Evolutionary conservation across 2,797 vertebrate genomes (phyloP).

Genomic region (Macroramphosus scolopax): DNA sequence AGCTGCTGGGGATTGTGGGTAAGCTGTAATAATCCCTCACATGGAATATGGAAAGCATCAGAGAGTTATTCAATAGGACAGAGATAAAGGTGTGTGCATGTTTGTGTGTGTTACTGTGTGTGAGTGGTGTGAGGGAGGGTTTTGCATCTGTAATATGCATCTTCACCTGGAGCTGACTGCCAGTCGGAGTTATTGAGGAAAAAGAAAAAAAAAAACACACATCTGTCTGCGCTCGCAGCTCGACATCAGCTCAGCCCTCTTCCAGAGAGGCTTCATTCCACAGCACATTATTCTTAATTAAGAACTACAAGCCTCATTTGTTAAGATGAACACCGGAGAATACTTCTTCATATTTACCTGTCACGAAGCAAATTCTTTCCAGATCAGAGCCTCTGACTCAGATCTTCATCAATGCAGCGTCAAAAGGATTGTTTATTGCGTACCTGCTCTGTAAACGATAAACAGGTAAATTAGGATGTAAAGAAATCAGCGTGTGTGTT

Average conservation of each 20-base stretch:
- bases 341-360: constrained; percentile 25
- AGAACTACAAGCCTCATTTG: constrained; percentile 51
- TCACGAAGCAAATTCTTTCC: constrained; percentile 12
- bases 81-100: constrained; percentile 68
- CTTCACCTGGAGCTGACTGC: constrained; percentile 59
- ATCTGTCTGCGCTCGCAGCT: constrained; percentile 3
- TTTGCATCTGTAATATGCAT: constrained; percentile 63
- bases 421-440: constrained; percentile 1
- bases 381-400: too few relatives aligned
- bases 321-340: too few relatives aligned
- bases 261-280: constrained; percentile 34
- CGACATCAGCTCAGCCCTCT: constrained; percentile 13
- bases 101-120: constrained; percentile 34
- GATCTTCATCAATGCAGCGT: constrained; percentile 18
- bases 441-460: too few relatives aligned
- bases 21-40: constrained; percentile 88
- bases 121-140: constrained; percentile 10
- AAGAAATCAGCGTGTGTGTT: neutral
- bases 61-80: constrained; percentile 87
- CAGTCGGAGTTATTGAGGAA: constrained; percentile 19
- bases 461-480: constrained; percentile 6
- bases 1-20: constrained; percentile 84
- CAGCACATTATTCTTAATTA: constrained; percentile 52
- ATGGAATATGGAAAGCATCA: constrained; percentile 92
- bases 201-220: neutral